phyloP scores from a whole-genome alignment of 2,113 vertebrate genomes.

The Strigops habroptila region DNA sequence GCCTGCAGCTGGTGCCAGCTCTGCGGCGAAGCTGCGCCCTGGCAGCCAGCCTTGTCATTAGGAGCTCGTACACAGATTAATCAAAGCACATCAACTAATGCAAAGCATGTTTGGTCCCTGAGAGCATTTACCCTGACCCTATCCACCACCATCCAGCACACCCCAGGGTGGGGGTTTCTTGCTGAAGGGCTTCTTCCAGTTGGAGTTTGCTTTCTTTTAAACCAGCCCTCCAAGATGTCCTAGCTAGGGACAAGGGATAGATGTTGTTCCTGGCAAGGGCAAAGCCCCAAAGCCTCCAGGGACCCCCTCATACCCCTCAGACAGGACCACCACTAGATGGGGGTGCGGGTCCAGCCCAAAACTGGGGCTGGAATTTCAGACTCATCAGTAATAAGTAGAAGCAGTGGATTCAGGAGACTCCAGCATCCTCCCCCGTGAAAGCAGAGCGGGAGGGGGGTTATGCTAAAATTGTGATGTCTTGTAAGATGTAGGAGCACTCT shows the following conservation, averaged over 20 bases:
- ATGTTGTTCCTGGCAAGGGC: accelerated
- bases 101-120: neutral
- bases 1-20: constrained; percentile 27
- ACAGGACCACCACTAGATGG: constrained; percentile 46
- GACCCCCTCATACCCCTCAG: neutral
- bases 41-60: neutral
- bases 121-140: neutral
- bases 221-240: neutral
- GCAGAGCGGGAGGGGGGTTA: neutral
- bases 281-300: neutral
- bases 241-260: accelerated
- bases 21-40: neutral
- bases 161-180: neutral
- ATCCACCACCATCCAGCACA: neutral
- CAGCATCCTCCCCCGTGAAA: accelerated
- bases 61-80: neutral
- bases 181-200: neutral
- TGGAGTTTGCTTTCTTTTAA: neutral
- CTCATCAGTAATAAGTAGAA: neutral
- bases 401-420: accelerated
- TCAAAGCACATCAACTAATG: neutral
- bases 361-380: neutral
- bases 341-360: neutral
- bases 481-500: neutral
- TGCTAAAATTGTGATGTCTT: neutral